Percentiles rank a stretch among this genome's conserved stretches.
Conservation (phyloP, 2,113 vertebrate species). For the Himantopus leucocephalus region DNA sequence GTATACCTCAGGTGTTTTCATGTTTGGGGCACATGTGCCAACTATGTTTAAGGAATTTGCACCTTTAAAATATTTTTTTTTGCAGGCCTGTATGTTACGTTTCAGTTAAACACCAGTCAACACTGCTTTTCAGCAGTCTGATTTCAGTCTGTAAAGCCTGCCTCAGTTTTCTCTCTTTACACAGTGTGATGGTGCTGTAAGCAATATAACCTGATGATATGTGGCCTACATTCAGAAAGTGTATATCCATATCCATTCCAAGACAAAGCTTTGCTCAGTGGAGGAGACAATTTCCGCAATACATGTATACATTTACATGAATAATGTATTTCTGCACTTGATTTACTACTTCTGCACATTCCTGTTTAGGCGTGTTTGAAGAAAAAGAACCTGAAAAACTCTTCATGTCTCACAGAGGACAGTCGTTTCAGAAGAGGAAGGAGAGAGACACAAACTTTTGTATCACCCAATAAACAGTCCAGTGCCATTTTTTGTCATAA, state of each 20-base stretch:
- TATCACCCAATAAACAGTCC: accelerated
- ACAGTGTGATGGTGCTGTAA: neutral
- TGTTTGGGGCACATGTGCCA: neutral
- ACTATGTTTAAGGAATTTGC: neutral
- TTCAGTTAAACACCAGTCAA: neutral
- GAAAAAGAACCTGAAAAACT: neutral
- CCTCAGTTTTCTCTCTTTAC: neutral
- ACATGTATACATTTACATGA: neutral
- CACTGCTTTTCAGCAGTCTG: neutral
- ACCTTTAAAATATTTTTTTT: neutral
- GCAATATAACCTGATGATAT: neutral
- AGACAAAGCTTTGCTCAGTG: neutral
- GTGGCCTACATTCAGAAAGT: neutral
- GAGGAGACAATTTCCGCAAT: neutral
- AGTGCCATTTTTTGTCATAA: neutral
- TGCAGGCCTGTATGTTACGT: neutral
- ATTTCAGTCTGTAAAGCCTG: neutral
- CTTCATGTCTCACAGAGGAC: neutral
- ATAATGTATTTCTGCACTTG: neutral
- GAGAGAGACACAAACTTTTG: neutral
- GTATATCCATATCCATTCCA: neutral
- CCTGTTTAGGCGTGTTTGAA: neutral
- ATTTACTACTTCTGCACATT: neutral
- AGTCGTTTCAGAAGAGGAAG: neutral
- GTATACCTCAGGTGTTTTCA: neutral